A percentile compares a stretch with the other conserved stretches of the same genome.
Evolutionary conservation across 2,113 vertebrate species (phyloP).

Genomic region (Cheilinus undulatus): DNA sequence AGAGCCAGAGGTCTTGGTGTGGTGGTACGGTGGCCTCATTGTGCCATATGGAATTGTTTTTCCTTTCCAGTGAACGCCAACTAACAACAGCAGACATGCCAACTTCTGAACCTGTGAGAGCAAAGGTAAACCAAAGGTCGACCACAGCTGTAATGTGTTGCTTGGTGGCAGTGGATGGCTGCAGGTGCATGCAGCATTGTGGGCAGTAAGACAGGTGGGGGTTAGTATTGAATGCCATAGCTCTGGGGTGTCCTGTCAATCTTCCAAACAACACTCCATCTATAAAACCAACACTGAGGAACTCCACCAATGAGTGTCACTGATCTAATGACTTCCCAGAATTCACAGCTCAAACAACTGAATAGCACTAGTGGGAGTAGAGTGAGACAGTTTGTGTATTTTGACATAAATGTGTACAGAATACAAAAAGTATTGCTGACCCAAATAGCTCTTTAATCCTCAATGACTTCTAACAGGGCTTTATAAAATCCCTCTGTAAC

Average conservation of each 20-base stretch:
- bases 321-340: conserved; percentile 64
- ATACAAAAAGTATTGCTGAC: conserved; percentile 20
- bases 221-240: conserved; percentile 36
- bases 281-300: conserved; percentile 12
- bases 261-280: conserved; percentile 28
- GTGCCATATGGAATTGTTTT: conserved; percentile 60
- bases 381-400: background rate
- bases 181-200: conserved; percentile 22
- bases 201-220: conserved; percentile 29
- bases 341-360: conserved; percentile 12
- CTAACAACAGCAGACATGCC: conserved; percentile 17
- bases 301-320: conserved; percentile 35
- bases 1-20: conserved; percentile 11
- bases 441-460: conserved; percentile 30
- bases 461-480: conserved; percentile 34
- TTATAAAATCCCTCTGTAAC: conserved; percentile 51
- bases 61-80: conserved; percentile 40
- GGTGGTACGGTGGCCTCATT: conserved; percentile 43
- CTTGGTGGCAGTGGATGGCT: conserved; percentile 38
- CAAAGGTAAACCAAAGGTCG: conserved; percentile 57
- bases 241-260: conserved; percentile 42
- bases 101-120: conserved; percentile 39
- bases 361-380: background rate
- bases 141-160: conserved; percentile 53
- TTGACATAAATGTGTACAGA: background rate